Evolutionary conservation across 2,113 vertebrate genomes (phyloP).

Genomic region (Rana temporaria): DNA sequence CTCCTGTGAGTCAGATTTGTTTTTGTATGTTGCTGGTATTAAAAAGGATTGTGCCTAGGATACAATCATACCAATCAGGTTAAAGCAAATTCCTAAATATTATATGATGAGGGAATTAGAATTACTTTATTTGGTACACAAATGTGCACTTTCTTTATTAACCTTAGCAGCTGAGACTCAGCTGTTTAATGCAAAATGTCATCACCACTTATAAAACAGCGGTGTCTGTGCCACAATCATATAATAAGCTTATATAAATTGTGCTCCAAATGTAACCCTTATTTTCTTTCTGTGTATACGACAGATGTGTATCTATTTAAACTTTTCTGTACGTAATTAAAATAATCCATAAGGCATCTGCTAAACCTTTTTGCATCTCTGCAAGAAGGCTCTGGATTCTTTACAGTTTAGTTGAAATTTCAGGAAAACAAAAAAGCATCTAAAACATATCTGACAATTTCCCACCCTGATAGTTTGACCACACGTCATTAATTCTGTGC

Average conservation of each 20-base stretch:
- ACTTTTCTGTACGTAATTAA: no score
- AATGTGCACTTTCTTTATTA: slow-evolving; percentile 29
- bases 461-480: no score
- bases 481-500: no score
- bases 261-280: background rate
- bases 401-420: no score
- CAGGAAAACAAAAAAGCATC: no score
- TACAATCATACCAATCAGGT: background rate
- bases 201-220: background rate
- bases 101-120: slow-evolving; percentile 28
- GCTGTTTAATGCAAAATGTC: background rate
- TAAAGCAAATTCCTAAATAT: slow-evolving; percentile 16
- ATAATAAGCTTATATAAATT: background rate
- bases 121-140: slow-evolving; percentile 26
- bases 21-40: background rate
- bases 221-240: background rate
- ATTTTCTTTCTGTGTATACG: no score
- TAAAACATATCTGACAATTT: no score
- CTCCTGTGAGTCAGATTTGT: background rate
- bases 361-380: no score
- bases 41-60: slow-evolving; percentile 10
- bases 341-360: no score
- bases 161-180: slow-evolving; percentile 31
- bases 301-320: no score
- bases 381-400: no score